Base-by-base conservation (phyloP, 2,888 invertebrate species). In the Leucophora obtusa region DNA sequence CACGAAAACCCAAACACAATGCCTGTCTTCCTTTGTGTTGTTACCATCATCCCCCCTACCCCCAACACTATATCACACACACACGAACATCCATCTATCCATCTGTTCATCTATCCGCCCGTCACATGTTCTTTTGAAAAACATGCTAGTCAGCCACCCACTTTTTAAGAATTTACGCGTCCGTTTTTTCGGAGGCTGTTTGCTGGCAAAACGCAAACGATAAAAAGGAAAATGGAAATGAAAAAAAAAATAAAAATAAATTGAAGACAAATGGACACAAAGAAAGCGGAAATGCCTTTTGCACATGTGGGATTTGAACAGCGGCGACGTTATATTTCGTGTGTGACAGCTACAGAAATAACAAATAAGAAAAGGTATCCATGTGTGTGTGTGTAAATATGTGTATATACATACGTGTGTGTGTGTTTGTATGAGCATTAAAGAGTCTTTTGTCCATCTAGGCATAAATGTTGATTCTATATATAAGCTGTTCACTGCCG, bases 241-340 rank as follows among this genome's bases (percentile, higher is more conserved):
- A 54, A 56, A 63, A 60, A 82, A 82, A 70, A 66, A 60, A 53
- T 59, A 73, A 59, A 51, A 59, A 51, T 59, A 66, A 74, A 82
- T 79, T 79, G 77, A 83, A 82, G 83, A 82, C 81, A 82, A 83
- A 83, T 82, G 79, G 77, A 80, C 74, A 79, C 51, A 76, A 79
- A 70, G 72, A 78, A 74, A 82, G 72, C 74, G 78, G 78, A 77
- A 73, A 73, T 72, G 75, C 79, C 81, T 79, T 81, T 70, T 78
- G 72, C 79, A 76, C 82, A 82, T 82, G 76, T 79, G 82, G 77
- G 80, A 80, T 74, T 80, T 82, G 80, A 74, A 80, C 79, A 80
- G 59, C 77, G 68, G 71, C 62, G 74, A 71, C 71, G 65, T 73
- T 58, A 68, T 69, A 66, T 72, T 72, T 80, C 71, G 65, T 79